phyloP scores from a whole-genome alignment of 2,113 vertebrate species.

The Australoheros scitulus region DNA sequence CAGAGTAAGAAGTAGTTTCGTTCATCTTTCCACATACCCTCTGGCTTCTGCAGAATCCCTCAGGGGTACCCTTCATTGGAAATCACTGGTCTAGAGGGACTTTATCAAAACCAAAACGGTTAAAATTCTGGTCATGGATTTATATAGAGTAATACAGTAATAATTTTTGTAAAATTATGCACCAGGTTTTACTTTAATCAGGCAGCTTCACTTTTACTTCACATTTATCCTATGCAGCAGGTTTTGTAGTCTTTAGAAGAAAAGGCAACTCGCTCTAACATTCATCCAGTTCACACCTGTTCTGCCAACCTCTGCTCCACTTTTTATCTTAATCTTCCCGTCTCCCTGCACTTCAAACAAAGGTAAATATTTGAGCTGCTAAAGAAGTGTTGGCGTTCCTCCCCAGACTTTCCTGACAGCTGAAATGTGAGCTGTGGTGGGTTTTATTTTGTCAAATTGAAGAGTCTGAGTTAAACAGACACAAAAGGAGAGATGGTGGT shows the following conservation, averaged over 20 bases:
- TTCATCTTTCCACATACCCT: not conserved
- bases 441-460: constrained; percentile 25
- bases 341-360: constrained; percentile 42
- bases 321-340: constrained; percentile 17
- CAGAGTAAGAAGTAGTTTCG: too few relatives aligned
- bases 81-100: not conserved
- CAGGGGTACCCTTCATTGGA: not conserved
- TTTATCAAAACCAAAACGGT: not conserved
- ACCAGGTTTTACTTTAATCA: not conserved
- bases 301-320: constrained; percentile 37
- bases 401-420: constrained; percentile 46
- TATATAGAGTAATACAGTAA: not conserved
- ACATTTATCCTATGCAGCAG: not conserved
- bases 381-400: constrained; percentile 38
- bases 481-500: not conserved
- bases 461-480: constrained; percentile 15
- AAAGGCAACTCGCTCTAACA: constrained; percentile 1
- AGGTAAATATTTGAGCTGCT: constrained; percentile 64
- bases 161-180: not conserved
- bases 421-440: constrained; percentile 46
- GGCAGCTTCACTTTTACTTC: not conserved
- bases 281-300: constrained; percentile 38
- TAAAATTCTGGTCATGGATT: not conserved
- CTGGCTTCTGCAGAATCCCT: not conserved
- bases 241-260: not conserved